Evolutionary conservation across 2,888 invertebrate genomes (phyloP).

Genomic region (Hipparchia semele): DNA sequence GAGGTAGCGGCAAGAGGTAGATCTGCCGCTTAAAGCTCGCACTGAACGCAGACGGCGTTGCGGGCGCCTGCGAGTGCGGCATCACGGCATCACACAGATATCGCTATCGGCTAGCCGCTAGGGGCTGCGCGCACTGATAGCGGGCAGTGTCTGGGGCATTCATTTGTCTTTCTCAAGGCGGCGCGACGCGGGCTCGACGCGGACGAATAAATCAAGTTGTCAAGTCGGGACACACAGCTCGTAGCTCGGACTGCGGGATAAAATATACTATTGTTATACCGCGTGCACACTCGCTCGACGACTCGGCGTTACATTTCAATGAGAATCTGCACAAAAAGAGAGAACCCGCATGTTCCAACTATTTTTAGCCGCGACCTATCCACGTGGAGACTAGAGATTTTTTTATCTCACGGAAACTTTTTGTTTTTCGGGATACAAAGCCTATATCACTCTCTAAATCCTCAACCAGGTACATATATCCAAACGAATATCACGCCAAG

Average conservation of each 20-base stretch:
- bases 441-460: too few species aligned
- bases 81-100: not conserved
- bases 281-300: not conserved
- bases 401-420: too few species aligned
- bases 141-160: not conserved
- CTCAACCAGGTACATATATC: too few species aligned
- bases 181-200: not conserved
- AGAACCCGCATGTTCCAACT: too few species aligned
- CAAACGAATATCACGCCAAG: too few species aligned
- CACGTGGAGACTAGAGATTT: too few species aligned
- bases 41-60: not conserved
- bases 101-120: too few species aligned
- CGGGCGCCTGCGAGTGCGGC: not conserved
- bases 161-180: constrained; percentile 8
- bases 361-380: too few species aligned
- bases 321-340: too few species aligned
- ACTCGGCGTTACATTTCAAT: not conserved
- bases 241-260: not conserved
- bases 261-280: not conserved
- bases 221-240: not conserved
- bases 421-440: too few species aligned
- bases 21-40: too few species aligned
- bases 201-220: constrained; percentile 5
- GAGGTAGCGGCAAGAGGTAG: too few species aligned
- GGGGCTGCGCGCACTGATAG: not conserved